Base-by-base conservation (phyloP, 2,888 invertebrate species). In the Clistopyga incitator region DNA sequence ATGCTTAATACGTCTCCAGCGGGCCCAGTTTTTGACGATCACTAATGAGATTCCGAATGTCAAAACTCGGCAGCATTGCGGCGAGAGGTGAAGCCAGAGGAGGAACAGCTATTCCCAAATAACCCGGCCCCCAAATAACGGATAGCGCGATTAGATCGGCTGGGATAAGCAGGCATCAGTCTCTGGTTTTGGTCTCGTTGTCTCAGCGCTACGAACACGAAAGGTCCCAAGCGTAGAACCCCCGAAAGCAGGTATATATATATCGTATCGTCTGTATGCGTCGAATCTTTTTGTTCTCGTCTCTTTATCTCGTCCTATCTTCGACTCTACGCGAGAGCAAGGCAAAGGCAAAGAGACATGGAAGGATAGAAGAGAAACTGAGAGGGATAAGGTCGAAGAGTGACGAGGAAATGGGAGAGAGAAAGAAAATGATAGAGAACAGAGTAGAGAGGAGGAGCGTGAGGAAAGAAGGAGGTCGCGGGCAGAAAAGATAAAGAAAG, bases 21-120 rank as follows among this genome's bases (percentile, higher is more conserved):
- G 61, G 85, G 81, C 78, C 84, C 83, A 86, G 80, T 87, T 91
- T 81, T 89, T 91, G 90, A 90, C 90, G 91, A 91, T 91, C 90
- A 90, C 89, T 92, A 93, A 93, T 93, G 92, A 93, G 92, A 93
- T 92, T 92, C 92, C 88, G 90, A 89, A 91, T 91, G 92, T 93
- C 92, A 93, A 93, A 93, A 93, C 92, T 92, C 89, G 87, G 88
- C 86, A 86, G 88, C 85, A 84, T 86, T 85, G 86, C 11, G 42
- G 65, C 59, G 45, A 42, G 72, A 65, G 64, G 74, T 56, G 59
- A 38, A 74, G 61, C 38, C 29, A 64, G 75, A 68, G 68, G 71
- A 23, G 77, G 83, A 81, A 76, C 4, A 78, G 70, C 75, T 81
- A 81, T 84, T 84, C 68, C 75, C 81, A 85, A 87, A 87, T 84